phyloP scores from a whole-genome alignment of 2,113 vertebrate genomes.

The Larimichthys crocea region DNA sequence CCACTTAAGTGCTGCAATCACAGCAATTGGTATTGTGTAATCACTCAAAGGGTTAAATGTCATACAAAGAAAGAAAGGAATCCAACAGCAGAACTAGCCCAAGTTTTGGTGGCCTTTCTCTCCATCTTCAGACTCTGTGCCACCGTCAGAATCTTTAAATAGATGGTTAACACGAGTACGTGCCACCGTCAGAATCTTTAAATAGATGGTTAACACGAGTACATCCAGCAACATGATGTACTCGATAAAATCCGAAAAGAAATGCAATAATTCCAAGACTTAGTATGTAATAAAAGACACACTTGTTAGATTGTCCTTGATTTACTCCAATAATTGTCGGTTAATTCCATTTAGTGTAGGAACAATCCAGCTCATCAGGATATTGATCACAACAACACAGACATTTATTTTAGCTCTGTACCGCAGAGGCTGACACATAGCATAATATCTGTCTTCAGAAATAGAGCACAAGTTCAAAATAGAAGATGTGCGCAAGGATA shows the following conservation, averaged over 20 bases:
- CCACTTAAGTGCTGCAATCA: no score
- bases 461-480: constrained; percentile 37
- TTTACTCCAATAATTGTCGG: not conserved
- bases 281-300: not conserved
- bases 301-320: not conserved
- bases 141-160: no score
- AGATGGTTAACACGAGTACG: no score
- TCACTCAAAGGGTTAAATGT: no score
- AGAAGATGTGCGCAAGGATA: not conserved
- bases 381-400: not conserved
- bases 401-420: constrained; percentile 23
- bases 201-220: not conserved
- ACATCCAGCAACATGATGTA: no score
- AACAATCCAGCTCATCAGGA: constrained; percentile 11
- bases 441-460: constrained; percentile 31
- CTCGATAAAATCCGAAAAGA: constrained; percentile 5
- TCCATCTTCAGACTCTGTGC: no score
- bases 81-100: constrained; percentile 40
- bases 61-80: no score
- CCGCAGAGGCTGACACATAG: constrained; percentile 29
- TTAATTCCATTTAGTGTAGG: constrained; percentile 3
- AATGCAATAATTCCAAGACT: not conserved
- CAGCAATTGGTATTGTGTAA: no score
- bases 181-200: constrained; percentile 26
- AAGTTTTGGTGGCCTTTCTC: constrained; percentile 46